phyloP scores from a whole-genome alignment of 2,113 vertebrate species.

The Eurystomus gularis region DNA sequence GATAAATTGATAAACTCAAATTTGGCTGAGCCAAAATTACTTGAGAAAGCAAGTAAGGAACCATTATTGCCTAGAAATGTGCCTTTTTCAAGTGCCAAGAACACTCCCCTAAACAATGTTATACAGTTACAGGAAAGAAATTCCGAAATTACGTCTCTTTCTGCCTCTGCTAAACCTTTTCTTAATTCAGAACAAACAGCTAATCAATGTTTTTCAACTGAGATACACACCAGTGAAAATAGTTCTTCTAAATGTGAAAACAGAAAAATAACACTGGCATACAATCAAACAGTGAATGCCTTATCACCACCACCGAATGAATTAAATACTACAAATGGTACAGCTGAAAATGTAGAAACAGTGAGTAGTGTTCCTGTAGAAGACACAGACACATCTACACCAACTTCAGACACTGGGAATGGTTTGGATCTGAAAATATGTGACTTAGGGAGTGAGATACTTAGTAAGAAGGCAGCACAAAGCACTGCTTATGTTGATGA shows the following conservation, averaged over 20 bases:
- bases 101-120: neutral
- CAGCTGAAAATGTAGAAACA: neutral
- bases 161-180: neutral
- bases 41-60: neutral
- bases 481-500: neutral
- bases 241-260: conserved; percentile 44
- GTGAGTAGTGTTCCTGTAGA: conserved; percentile 37
- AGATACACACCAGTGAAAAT: conserved; percentile 14
- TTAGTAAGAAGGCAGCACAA: neutral
- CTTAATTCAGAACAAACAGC: neutral
- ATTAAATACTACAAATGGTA: neutral
- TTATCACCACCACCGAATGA: conserved; percentile 38
- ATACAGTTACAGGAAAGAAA: neutral
- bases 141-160: neutral
- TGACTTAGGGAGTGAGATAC: neutral
- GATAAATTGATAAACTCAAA: neutral
- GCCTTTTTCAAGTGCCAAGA: neutral
- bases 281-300: conserved; percentile 51
- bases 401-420: conserved; percentile 51
- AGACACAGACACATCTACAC: conserved; percentile 23
- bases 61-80: neutral
- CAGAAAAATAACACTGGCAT: conserved; percentile 7
- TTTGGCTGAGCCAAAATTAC: neutral
- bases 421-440: conserved; percentile 48
- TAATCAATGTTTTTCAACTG: neutral